Evolutionary conservation across 2,888 invertebrate species (phyloP), one percentile per base, ranked within the genome.

Genomic region (Therioaphis trifolii): DNA sequence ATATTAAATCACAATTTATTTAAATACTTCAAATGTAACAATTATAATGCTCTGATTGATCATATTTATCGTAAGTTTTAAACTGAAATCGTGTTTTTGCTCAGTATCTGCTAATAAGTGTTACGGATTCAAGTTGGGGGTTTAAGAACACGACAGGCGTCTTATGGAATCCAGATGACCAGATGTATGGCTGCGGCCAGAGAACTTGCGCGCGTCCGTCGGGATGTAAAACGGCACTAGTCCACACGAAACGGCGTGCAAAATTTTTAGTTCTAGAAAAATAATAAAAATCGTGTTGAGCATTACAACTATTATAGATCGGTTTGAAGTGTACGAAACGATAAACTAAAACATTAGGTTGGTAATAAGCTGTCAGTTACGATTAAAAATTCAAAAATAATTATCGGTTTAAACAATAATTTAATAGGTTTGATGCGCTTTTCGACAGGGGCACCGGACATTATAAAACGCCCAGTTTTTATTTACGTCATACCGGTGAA

Each of bases 381-480:
- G 52, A 52, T 52, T 52, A 21, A 5, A 35, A 35, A 35, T 35
- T 35, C 52, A 7, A 52, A 52, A 52, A 52, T 52, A n/a, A 52
- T 52, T 21, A 12, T 24, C 58, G 58, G 24, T 58, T 11, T 3
- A 24, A 24, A 58, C 2, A 58, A 24, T 21, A 21, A 58, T 52
- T 18, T 52, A 52, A n/a, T 21, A 52, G 52, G 52, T 58, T 40
- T 24, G 74, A 55, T 55, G 55, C 35, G 21, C 21, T 35, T 35
- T 74, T 40, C 3, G 21, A 61, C 61, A 24, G n/a, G n/a, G n/a
- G n/a, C n/a, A n/a, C n/a, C n/a, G 63, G 29, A 63, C 63, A 18
- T 63, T 18, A 14, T 18, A 14, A 63, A 63, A 74, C 55, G 74
- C 15, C 35, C 35, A 9, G 52, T 49, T 40, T 74, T 74, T 55